These are phyloP conservation scores for Macroglossus sobrinus DNA, from an alignment of 2,113 vertebrate species.

Conservation along the genomic window DNA sequence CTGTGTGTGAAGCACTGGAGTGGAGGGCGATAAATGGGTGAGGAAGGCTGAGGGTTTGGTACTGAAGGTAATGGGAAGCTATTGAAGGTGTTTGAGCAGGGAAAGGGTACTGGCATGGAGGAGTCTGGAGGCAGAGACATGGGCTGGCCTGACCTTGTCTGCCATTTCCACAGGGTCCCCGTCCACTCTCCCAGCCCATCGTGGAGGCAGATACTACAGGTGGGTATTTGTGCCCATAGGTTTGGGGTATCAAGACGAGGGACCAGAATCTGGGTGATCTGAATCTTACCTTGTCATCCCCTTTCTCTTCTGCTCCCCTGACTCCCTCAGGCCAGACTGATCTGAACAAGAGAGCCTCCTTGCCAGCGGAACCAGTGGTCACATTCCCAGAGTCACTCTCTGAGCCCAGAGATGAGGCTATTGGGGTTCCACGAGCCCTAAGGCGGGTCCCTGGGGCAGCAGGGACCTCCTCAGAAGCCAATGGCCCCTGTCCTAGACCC, in stretches of 20 bases:
- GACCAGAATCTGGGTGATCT: background rate
- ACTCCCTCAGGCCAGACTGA: background rate
- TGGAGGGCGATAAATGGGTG: fast-evolving
- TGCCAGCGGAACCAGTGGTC: slow-evolving; percentile 2
- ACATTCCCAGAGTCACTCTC: background rate
- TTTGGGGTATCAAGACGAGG: background rate
- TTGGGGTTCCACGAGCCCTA: background rate
- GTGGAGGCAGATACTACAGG: slow-evolving; percentile 45
- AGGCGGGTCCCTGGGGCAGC: background rate
- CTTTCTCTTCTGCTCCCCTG: background rate
- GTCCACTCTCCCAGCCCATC: slow-evolving; percentile 53
- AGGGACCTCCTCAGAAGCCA: slow-evolving; percentile 45
- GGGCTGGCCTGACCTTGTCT: background rate
- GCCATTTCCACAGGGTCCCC: slow-evolving; percentile 27
- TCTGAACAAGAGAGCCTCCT: slow-evolving; percentile 60
- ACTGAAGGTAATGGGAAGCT: background rate
- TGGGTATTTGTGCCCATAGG: slow-evolving; percentile 27
- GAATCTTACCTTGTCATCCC: background rate
- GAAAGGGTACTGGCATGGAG: too few relatives aligned
- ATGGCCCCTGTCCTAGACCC: slow-evolving; percentile 47
- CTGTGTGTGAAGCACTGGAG: background rate
- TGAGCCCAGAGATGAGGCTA: background rate
- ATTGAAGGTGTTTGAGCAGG: background rate
- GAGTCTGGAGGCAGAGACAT: background rate
- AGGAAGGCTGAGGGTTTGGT: background rate